Conservation (phyloP, 64 coral and sea anemone genomes). For the Montipora foliosa region DNA sequence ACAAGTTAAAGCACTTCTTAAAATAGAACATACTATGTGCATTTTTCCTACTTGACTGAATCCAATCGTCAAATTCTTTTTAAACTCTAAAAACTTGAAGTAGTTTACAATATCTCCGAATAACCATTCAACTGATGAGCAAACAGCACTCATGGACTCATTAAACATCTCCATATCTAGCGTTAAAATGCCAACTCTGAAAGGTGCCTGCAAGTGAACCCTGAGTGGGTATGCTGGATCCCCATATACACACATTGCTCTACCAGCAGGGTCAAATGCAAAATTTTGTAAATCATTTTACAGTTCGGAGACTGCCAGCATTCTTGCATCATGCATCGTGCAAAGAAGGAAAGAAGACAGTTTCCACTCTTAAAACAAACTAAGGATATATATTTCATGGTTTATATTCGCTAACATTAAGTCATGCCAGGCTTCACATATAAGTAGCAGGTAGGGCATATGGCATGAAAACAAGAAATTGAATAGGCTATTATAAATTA, state of each 20-base stretch:
- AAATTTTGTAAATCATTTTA: slow-evolving; percentile 54
- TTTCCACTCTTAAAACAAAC: slow-evolving; percentile 2
- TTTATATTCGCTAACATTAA: slow-evolving; percentile 43
- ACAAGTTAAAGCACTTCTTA: slow-evolving; percentile 47
- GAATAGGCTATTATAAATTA: slow-evolving; percentile 44
- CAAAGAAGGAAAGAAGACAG: slow-evolving; percentile 55
- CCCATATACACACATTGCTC: slow-evolving; percentile 53
- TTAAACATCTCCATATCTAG: slow-evolving; percentile 55
- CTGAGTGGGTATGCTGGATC: slow-evolving; percentile 43
- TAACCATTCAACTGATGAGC: slow-evolving; percentile 15
- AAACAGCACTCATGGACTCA: slow-evolving; percentile 38
- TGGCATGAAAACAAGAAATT: slow-evolving; percentile 15
- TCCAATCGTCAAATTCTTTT: slow-evolving; percentile 17
- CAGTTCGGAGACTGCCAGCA: slow-evolving; percentile 53
- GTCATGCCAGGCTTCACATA: slow-evolving; percentile 29
- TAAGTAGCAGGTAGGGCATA: slow-evolving; percentile 14
- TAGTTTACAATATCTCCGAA: slow-evolving; percentile 23
- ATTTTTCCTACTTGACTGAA: slow-evolving; percentile 7
- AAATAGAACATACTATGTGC: slow-evolving; percentile 57
- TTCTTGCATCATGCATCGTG: slow-evolving; percentile 55
- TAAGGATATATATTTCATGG: slow-evolving; percentile 49
- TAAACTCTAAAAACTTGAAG: slow-evolving; percentile 1
- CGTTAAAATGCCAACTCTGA: slow-evolving; percentile 52
- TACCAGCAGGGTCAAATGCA: slow-evolving; percentile 57
- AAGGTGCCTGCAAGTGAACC: slow-evolving; percentile 22